phyloP scores from a whole-genome alignment of 2,888 invertebrate genomes.

The Pseudolycoriella hygida region DNA sequence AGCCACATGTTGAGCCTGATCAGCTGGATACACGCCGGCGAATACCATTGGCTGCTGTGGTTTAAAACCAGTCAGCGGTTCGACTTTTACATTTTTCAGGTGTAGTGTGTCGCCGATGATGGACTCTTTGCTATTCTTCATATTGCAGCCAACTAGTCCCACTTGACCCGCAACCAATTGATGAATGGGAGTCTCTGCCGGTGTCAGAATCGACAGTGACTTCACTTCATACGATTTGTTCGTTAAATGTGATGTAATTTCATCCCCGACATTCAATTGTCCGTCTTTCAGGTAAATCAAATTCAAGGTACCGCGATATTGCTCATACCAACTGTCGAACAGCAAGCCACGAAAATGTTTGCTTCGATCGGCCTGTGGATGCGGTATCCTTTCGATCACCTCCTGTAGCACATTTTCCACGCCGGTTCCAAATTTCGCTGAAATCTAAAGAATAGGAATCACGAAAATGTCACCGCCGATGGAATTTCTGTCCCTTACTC shows the following conservation, averaged over 20 bases:
- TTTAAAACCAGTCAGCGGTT: conserved; percentile 44
- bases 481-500: conserved; percentile 30
- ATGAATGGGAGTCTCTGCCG: conserved; percentile 47
- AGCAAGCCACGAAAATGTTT: conserved; percentile 60
- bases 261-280: conserved; percentile 48
- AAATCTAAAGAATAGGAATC: conserved; percentile 34
- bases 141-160: conserved; percentile 69
- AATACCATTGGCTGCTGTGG: conserved; percentile 65
- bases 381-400: conserved; percentile 62
- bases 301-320: conserved; percentile 64
- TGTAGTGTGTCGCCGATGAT: conserved; percentile 61
- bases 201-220: conserved; percentile 60
- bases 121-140: conserved; percentile 55
- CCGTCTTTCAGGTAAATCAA: conserved; percentile 67
- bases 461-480: background rate
- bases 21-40: conserved; percentile 73
- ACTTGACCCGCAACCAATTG: conserved; percentile 79
- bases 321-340: conserved; percentile 90
- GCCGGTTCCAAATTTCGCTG: conserved; percentile 83
- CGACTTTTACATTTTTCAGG: conserved; percentile 34
- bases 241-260: conserved; percentile 52
- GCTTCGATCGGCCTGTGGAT: conserved; percentile 41
- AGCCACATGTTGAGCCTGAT: conserved; percentile 64
- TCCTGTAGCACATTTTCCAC: conserved; percentile 58
- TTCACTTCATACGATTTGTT: conserved; percentile 62